Evolutionary conservation across 2,888 invertebrate genomes (phyloP).

Genomic region (Scaptomyza tumidula): DNA sequence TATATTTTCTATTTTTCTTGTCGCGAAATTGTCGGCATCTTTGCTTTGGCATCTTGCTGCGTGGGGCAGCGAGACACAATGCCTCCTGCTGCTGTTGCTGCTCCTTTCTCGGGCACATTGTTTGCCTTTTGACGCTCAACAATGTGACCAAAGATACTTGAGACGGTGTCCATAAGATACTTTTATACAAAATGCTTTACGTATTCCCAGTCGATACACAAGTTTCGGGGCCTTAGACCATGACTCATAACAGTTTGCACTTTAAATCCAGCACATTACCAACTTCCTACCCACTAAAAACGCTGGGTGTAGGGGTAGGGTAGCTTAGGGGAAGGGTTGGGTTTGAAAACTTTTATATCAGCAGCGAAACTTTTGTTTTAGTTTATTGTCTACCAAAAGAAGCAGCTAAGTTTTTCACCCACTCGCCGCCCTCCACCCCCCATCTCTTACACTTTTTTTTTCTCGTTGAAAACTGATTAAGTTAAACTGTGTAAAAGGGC

Average conservation of each 20-base stretch:
- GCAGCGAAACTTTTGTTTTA: constrained; percentile 70
- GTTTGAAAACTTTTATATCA: constrained; percentile 60
- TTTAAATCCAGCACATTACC: constrained; percentile 32
- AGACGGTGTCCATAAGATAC: constrained; percentile 23
- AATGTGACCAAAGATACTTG: constrained; percentile 46
- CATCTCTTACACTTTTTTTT: neutral
- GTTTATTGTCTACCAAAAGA: constrained; percentile 72
- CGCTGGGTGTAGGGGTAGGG: neutral
- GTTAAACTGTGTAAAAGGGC: constrained; percentile 37
- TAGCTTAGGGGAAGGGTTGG: neutral
- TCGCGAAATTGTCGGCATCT: constrained; percentile 43
- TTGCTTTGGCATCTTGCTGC: constrained; percentile 11
- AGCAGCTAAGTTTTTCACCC: constrained; percentile 46
- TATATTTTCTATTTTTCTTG: neutral
- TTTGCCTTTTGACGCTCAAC: constrained; percentile 59
- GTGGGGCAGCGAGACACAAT: constrained; percentile 25
- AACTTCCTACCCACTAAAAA: neutral
- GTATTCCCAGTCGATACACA: constrained; percentile 28
- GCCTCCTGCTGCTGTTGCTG: neutral
- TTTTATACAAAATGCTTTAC: constrained; percentile 28
- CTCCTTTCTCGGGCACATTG: constrained; percentile 47
- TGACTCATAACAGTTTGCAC: constrained; percentile 6
- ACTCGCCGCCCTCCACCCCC: too few relatives aligned
- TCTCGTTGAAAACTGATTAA: constrained; percentile 61
- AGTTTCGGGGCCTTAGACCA: neutral